phyloP scores from a whole-genome alignment of 2,888 invertebrate genomes.

The Merodon equestris region DNA sequence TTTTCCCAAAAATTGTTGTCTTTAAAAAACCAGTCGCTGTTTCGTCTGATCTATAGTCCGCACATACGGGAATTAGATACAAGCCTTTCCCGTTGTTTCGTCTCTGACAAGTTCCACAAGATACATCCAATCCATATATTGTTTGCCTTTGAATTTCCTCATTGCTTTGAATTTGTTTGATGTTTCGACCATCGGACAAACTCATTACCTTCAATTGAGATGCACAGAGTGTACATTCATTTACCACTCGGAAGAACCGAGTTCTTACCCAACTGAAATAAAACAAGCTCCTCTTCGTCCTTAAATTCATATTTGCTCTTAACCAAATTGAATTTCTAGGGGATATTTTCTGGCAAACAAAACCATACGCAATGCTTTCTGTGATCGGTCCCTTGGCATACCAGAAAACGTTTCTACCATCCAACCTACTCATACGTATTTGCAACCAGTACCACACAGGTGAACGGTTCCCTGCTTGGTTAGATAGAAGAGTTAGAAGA shows the following conservation, averaged over 20 bases:
- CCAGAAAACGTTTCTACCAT: background rate
- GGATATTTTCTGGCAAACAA: constrained; percentile 48
- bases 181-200: constrained; percentile 36
- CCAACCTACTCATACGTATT: too few relatives aligned
- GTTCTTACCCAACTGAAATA: constrained; percentile 11
- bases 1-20: too few relatives aligned
- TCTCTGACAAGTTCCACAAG: too few relatives aligned
- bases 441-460: constrained; percentile 26
- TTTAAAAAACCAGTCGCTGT: too few relatives aligned
- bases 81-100: too few relatives aligned
- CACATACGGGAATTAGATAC: too few relatives aligned
- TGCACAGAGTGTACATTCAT: constrained; percentile 27
- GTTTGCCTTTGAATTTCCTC: constrained; percentile 7
- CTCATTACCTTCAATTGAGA: constrained; percentile 57
- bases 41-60: too few relatives aligned
- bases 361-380: constrained; percentile 3
- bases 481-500: constrained; percentile 36
- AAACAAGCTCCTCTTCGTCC: constrained; percentile 37
- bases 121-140: background rate
- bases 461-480: constrained; percentile 18
- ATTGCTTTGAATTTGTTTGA: constrained; percentile 40
- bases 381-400: background rate
- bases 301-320: constrained; percentile 59
- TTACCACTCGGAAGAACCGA: constrained; percentile 17
- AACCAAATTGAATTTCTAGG: constrained; percentile 57